Evolutionary conservation across 2,888 invertebrate genomes (phyloP), one percentile per base, ranked within the genome.

Genomic region (Megaustenia siamemsis): DNA sequence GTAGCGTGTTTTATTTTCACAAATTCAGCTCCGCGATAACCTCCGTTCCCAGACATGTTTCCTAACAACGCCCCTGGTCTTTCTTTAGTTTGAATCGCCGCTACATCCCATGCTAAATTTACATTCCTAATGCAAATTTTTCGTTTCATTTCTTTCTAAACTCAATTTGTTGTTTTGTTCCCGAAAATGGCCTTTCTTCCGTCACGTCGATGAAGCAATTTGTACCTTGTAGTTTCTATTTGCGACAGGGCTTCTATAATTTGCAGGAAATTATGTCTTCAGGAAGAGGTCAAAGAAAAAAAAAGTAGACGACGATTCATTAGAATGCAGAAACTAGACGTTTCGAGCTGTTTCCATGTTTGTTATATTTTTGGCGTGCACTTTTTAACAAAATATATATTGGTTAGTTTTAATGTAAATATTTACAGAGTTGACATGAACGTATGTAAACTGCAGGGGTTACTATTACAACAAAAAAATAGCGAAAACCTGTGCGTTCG

Each of bases 141-240:
- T 82, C 73, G 73, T 73, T 82, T 56, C 82, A 43, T 73, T 82
- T 82, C 82, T 82, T 82, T 38, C 60, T 28, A 49, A 82, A 82
- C 56, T 73, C 53, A 60, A 82, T 82, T 82, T 82, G 32, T 60
- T 82, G 73, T 73, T 82, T 71, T 73, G 82, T 68, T 28, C 38
- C 40, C n/a, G 71, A 82, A 82, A 82, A 82, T 82, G 71, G 53
- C 71, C 73, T n/a, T 82, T 69, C 60, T 53, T 28, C 60, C 32
- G 43, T 40, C 40, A 5, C 24, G 32, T 40, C 56, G 35, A 35
- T 73, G 56, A n/a, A 73, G 82, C 73, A 73, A 73, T 82, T 82
- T 82, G 73, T 82, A 32, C 18, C 53, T 38, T 82, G 40, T 60
- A 60, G 73, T 71, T 60, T 53, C 43, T 12, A 43, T 40, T 40